A percentile compares a stretch with the other conserved stretches of the same genome.
These are phyloP conservation scores for Hemibagrus guttatus DNA, from an alignment of 2,797 vertebrate genomes.

Conservation along the genomic window DNA sequence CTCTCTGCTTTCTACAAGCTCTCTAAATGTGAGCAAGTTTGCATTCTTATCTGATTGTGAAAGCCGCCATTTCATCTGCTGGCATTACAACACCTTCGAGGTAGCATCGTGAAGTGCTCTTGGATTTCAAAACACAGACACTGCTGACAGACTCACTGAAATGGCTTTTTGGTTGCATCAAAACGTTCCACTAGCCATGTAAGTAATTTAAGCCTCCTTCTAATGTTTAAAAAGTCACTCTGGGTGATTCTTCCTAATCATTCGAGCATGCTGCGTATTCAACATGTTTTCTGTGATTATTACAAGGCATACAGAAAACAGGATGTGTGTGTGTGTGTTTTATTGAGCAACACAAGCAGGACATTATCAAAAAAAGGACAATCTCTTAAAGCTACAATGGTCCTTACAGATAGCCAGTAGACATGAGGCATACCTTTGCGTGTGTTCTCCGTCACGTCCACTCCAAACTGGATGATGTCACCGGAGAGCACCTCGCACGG, in stretches of 20 bases:
- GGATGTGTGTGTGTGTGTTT: neutral
- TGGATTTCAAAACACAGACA: slow-evolving; percentile 45
- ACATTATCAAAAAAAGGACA: neutral
- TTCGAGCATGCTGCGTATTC: neutral
- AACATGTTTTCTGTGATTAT: neutral
- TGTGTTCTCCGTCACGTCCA: slow-evolving; percentile 98
- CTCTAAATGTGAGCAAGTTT: slow-evolving; percentile 28
- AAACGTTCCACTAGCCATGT: neutral
- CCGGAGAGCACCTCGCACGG: slow-evolving; percentile 98
- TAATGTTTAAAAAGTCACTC: neutral
- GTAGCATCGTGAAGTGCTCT: slow-evolving; percentile 18
- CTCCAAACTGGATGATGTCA: slow-evolving; percentile 98
- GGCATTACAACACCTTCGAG: slow-evolving; percentile 47
- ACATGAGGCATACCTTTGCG: slow-evolving; percentile 87
- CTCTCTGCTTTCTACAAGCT: neutral
- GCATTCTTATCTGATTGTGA: slow-evolving; percentile 42
- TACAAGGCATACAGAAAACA: neutral
- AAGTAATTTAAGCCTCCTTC: neutral
- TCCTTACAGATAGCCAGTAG: neutral
- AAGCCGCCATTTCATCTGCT: slow-evolving; percentile 41
- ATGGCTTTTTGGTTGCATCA: neutral
- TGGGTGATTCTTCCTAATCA: neutral
- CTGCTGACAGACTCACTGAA: slow-evolving; percentile 4
- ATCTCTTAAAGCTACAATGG: neutral
- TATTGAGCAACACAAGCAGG: neutral